Conservation (phyloP, 2,797 vertebrate species). For the Coendou prehensilis region DNA sequence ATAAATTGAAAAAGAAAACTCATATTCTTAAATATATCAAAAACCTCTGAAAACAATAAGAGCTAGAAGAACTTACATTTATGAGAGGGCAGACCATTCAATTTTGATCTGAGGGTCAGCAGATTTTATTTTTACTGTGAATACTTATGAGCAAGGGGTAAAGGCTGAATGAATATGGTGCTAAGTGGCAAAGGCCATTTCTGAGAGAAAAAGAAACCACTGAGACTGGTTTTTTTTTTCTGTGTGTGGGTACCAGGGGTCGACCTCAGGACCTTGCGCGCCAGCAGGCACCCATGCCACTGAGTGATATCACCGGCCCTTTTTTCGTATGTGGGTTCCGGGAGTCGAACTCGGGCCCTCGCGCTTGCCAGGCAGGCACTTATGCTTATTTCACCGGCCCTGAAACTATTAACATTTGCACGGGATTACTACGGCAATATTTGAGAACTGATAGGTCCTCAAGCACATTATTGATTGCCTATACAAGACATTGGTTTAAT, state of each 20-base stretch:
- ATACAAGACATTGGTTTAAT: not conserved
- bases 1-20: not conserved
- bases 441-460: not conserved
- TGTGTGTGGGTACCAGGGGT: too few relatives aligned
- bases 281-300: too few relatives aligned
- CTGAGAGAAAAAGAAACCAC: not conserved
- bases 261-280: too few relatives aligned
- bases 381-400: too few relatives aligned
- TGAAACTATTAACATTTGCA: not conserved
- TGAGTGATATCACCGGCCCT: too few relatives aligned
- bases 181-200: not conserved
- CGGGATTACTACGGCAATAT: not conserved
- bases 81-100: not conserved
- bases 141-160: not conserved
- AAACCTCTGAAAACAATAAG: not conserved
- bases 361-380: too few relatives aligned
- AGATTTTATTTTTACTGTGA: slow-evolving; percentile 39
- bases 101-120: not conserved
- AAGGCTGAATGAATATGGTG: not conserved
- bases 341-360: too few relatives aligned
- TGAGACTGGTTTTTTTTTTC: not conserved
- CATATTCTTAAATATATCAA: not conserved
- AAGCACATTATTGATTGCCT: not conserved
- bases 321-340: too few relatives aligned
- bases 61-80: not conserved